Evolutionary conservation across 2,888 invertebrate genomes (phyloP).

Genomic region (Tenodera sinensis): DNA sequence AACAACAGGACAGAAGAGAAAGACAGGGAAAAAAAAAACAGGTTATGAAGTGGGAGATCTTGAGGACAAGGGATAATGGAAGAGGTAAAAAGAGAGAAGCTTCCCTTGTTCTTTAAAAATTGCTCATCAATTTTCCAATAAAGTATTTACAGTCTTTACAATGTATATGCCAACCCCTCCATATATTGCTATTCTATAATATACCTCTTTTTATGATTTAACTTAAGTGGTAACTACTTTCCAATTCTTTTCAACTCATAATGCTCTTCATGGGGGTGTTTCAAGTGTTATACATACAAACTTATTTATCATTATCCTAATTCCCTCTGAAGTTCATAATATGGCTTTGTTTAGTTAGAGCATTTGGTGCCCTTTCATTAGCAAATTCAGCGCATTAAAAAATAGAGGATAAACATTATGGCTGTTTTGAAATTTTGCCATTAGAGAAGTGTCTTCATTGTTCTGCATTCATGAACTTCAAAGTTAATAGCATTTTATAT

Average conservation of each 20-base stretch:
- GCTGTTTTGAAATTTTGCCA: neutral
- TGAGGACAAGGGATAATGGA: neutral
- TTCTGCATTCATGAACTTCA: neutral
- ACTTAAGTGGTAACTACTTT: neutral
- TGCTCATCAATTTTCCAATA: neutral
- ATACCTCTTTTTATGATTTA: neutral
- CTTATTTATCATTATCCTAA: no score
- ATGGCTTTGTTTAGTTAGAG: no score
- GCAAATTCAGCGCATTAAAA: neutral
- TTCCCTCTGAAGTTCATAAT: no score
- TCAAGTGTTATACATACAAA: no score
- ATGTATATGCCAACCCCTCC: neutral
- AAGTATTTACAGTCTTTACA: neutral
- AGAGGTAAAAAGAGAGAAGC: neutral
- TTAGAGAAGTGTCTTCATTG: neutral
- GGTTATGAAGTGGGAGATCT: neutral
- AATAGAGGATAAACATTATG: neutral
- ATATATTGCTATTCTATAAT: neutral
- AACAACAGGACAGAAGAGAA: neutral
- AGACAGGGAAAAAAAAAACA: neutral
- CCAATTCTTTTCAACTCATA: neutral
- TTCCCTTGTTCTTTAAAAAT: neutral
- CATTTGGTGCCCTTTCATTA: no score
- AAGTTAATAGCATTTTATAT: neutral
- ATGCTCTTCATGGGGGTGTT: neutral